phyloP scores from a whole-genome alignment of 2,797 vertebrate species.

The Cyclopterus lumpus region DNA sequence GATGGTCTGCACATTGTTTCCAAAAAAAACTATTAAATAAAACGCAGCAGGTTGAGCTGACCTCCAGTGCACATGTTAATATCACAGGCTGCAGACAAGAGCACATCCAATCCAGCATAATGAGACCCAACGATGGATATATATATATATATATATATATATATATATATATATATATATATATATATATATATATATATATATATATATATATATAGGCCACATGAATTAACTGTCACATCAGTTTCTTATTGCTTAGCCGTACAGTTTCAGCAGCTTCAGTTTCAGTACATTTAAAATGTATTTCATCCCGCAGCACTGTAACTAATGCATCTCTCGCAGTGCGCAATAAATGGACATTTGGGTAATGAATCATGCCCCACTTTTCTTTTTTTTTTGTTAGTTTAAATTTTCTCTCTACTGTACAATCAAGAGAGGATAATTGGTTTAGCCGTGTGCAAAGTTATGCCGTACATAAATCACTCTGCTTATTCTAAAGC shows the following conservation, averaged over 20 bases:
- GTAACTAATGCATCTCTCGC: conserved; percentile 29
- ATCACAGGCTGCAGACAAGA: conserved; percentile 1
- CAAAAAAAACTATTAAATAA: not conserved
- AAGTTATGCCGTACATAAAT: conserved; percentile 61
- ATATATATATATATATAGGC: not conserved
- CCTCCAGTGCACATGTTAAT: not conserved
- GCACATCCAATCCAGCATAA: conserved; percentile 4
- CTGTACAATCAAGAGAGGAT: conserved; percentile 62
- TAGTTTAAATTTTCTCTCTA: conserved; percentile 63
- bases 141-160: no score
- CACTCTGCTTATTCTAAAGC: conserved; percentile 39
- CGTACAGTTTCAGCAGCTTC: conserved; percentile 26
- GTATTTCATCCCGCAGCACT: conserved; percentile 42
- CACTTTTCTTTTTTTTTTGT: conserved; percentile 22
- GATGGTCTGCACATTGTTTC: not conserved
- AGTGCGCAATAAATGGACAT: conserved; percentile 32
- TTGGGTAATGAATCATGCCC: conserved; percentile 56
- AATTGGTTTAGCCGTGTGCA: conserved; percentile 66
- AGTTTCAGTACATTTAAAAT: conserved; percentile 51
- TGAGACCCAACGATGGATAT: conserved; percentile 26
- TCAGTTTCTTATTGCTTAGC: conserved; percentile 18
- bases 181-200: no score
- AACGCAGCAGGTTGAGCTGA: conserved; percentile 1
- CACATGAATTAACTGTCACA: conserved; percentile 35
- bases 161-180: no score